Evolutionary conservation across 2,888 invertebrate species (phyloP).

Genomic region (Sialis fuliginosa): DNA sequence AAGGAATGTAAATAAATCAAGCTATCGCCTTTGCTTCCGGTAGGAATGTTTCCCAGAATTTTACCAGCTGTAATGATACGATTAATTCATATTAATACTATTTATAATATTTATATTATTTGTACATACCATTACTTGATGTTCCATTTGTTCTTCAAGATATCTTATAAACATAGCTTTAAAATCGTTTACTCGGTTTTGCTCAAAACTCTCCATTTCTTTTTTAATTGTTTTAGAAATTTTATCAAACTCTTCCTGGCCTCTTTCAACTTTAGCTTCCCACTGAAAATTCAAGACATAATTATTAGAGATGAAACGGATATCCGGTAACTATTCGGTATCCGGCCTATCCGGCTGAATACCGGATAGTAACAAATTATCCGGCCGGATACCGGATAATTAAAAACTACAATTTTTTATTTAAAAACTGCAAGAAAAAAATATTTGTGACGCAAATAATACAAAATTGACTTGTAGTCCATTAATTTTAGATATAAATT

Average conservation of each 20-base stretch:
- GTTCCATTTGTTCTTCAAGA: constrained; percentile 83
- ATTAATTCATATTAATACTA: neutral
- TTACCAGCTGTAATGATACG: constrained; percentile 48
- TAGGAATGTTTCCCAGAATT: constrained; percentile 91
- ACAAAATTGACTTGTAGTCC: too few relatives aligned
- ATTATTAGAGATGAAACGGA: too few relatives aligned
- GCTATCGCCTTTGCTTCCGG: constrained; percentile 89
- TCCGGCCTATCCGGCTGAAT: too few relatives aligned
- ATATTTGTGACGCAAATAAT: too few relatives aligned
- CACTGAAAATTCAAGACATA: constrained; percentile 34
- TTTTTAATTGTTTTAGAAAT: constrained; percentile 88
- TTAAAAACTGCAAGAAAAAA: too few relatives aligned
- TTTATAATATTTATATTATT: neutral
- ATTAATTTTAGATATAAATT: too few relatives aligned
- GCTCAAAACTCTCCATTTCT: constrained; percentile 85
- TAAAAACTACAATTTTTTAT: too few relatives aligned
- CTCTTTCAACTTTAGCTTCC: constrained; percentile 92
- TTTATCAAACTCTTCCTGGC: constrained; percentile 89
- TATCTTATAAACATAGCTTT: constrained; percentile 79
- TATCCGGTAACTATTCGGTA: too few relatives aligned
- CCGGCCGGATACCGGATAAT: too few relatives aligned
- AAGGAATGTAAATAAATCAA: constrained; percentile 31
- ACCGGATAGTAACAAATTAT: too few relatives aligned
- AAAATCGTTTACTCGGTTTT: constrained; percentile 74
- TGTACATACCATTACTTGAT: constrained; percentile 70